Conservation (phyloP, 1,140 invertebrate genomes). For the Zaprionus capensis region DNA sequence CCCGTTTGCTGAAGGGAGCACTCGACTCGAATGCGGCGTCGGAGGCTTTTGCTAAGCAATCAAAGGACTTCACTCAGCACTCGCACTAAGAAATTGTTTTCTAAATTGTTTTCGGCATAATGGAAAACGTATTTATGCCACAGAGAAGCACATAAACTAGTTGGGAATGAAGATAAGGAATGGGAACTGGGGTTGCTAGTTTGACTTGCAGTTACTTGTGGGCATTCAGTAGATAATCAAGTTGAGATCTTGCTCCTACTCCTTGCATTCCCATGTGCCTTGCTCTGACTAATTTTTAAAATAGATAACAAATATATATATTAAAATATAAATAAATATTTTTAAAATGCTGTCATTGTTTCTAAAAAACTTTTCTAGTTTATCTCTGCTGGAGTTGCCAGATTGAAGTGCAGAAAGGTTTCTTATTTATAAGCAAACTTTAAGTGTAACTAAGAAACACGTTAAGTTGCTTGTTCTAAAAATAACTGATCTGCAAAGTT, state of each 20-base stretch:
- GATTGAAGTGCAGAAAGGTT: background rate
- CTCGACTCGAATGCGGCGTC: background rate
- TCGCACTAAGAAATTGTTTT: slow-evolving; percentile 63
- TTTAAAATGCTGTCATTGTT: too few species aligned
- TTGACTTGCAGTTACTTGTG: background rate
- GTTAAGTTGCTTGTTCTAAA: background rate
- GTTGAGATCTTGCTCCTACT: too few species aligned
- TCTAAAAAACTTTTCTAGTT: too few species aligned
- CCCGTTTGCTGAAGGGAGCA: background rate
- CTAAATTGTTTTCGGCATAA: slow-evolving; percentile 55
- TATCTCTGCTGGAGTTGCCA: too few species aligned
- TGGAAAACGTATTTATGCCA: slow-evolving; percentile 63
- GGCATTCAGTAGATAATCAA: too few species aligned
- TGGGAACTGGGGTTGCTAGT: background rate
- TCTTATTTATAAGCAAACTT: background rate
- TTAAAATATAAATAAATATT: too few species aligned
- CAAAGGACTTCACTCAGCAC: slow-evolving; percentile 27
- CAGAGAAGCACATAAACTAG: slow-evolving; percentile 15
- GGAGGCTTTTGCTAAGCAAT: slow-evolving; percentile 31
- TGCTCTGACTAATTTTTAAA: too few species aligned
- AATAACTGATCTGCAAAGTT: slow-evolving; percentile 8
- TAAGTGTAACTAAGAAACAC: background rate
- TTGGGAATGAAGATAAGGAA: background rate
- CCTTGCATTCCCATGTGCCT: too few species aligned
- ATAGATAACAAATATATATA: too few species aligned